Evolutionary conservation across 2,113 vertebrate genomes (phyloP).

Genomic region (Oceanodroma tethys): DNA sequence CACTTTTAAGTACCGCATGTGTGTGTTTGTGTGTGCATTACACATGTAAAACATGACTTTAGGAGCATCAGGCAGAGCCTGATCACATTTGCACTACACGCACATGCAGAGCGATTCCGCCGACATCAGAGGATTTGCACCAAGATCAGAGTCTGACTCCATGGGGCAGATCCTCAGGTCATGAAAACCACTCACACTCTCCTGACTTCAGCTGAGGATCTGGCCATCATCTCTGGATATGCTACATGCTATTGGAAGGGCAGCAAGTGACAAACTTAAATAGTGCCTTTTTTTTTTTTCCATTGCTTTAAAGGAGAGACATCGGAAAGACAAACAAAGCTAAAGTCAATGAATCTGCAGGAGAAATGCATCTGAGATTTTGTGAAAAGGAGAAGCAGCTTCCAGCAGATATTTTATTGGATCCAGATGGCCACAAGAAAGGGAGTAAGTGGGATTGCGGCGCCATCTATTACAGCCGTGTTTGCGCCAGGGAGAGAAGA

Average conservation of each 20-base stretch:
- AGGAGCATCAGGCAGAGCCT: background rate
- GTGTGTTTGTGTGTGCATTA: background rate
- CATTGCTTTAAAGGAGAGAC: background rate
- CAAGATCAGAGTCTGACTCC: background rate
- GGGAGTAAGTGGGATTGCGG: background rate
- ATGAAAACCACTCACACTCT: background rate
- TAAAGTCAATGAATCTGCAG: slow-evolving; percentile 14
- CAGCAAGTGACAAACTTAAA: background rate
- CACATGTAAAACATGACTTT: background rate
- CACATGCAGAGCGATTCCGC: background rate
- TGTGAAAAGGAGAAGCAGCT: slow-evolving; percentile 18
- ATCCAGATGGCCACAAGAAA: background rate
- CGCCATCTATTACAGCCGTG: background rate
- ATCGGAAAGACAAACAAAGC: slow-evolving; percentile 24
- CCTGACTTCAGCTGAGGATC: slow-evolving; percentile 9
- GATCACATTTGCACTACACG: background rate
- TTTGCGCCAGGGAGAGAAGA: slow-evolving; percentile 28
- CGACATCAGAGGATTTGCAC: background rate
- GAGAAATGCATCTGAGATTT: background rate
- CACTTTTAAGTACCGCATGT: background rate
- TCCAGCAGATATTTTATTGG: slow-evolving; percentile 5
- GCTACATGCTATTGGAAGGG: slow-evolving; percentile 58
- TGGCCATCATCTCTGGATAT: slow-evolving; percentile 32
- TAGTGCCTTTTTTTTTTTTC: background rate
- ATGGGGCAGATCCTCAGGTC: background rate